A percentile compares a stretch with the other conserved stretches of the same genome.
Evolutionary conservation across 2,113 vertebrate species (phyloP).

Genomic region (Trematomus loennbergii): DNA sequence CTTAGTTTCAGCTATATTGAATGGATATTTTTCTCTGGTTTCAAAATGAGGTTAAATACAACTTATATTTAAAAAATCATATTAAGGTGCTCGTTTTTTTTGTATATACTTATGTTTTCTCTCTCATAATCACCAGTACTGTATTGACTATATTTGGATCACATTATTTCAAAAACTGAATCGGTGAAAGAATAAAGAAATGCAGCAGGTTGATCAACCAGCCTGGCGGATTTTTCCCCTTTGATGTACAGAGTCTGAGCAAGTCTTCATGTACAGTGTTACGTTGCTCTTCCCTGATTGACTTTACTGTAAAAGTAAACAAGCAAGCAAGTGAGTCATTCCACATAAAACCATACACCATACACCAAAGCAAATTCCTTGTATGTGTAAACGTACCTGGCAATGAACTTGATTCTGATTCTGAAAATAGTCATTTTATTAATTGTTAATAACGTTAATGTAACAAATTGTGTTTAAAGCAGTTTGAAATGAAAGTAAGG

Average conservation of each 20-base stretch:
- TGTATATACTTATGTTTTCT: neutral
- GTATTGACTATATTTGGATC: neutral
- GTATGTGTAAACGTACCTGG: too few species aligned
- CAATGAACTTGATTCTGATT: too few species aligned
- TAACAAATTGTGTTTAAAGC: neutral
- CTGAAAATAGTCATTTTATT: neutral
- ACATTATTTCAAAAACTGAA: neutral
- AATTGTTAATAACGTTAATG: neutral
- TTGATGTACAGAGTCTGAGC: neutral
- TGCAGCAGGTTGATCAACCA: neutral
- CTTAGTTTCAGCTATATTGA: neutral
- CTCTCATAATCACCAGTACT: neutral
- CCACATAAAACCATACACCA: neutral
- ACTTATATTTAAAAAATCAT: neutral
- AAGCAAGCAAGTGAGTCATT: neutral
- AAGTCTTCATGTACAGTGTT: neutral
- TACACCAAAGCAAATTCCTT: too few species aligned
- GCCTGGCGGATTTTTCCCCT: neutral
- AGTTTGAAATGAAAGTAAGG: constrained; percentile 13
- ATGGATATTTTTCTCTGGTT: too few species aligned
- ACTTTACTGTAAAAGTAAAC: neutral
- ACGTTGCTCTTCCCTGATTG: neutral
- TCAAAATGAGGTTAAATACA: neutral
- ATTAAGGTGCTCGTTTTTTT: neutral
- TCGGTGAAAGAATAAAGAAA: neutral